Conservation (phyloP, 1,140 invertebrate genomes). For the fruit fly (Drosophila melanogaster) region Release_6_plus_ISO1_MT NC_004354.4:7882501-7883000, state of each 20-base stretch:
- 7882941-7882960: constrained; percentile 54
- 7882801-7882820: constrained; percentile 38
- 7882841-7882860: constrained; percentile 36
- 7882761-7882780: not conserved
- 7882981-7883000: constrained; percentile 61
- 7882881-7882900: constrained; percentile 39
- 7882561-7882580: constrained; percentile 48
- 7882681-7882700: constrained; percentile 62
- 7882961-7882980: constrained; percentile 23
- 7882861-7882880: constrained; percentile 58
- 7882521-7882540: constrained; percentile 41
- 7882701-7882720: constrained; percentile 44
- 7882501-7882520: constrained; percentile 49
- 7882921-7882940: constrained; percentile 66
- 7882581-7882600: constrained; percentile 44
- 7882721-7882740: constrained; percentile 41
- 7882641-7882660: constrained; percentile 63
- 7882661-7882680: constrained; percentile 64
- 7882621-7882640: constrained; percentile 71
- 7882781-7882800: constrained; percentile 14
- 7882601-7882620: constrained; percentile 49
- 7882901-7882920: constrained; percentile 39
- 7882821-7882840: constrained; percentile 31
- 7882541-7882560: constrained; percentile 38
- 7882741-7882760: constrained; percentile 53